A percentile compares a stretch with the other conserved stretches of the same genome.
These are phyloP conservation scores for Poliocrania exsul DNA, from an alignment of 2,797 vertebrate species.

Conservation along the genomic window DNA sequence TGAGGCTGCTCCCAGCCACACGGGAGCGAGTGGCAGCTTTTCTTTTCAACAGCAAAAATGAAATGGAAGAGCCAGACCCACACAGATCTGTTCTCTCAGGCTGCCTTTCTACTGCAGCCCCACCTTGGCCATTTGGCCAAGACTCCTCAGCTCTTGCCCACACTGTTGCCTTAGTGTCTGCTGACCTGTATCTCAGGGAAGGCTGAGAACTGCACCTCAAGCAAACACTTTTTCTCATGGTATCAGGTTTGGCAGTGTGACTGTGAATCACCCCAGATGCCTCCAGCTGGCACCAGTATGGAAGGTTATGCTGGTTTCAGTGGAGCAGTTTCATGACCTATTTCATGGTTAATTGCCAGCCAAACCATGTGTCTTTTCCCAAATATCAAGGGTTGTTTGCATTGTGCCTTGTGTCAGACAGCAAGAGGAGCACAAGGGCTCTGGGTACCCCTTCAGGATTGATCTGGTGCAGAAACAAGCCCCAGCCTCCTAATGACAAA, in stretches of 20 bases:
- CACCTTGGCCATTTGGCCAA: not conserved
- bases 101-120: not conserved
- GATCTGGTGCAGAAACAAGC: not conserved
- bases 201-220: not conserved
- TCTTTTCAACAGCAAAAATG: not conserved
- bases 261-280: not conserved
- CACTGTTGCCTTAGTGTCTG: not conserved
- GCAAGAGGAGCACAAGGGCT: not conserved
- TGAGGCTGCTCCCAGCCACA: not conserved
- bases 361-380: not conserved
- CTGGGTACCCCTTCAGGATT: too few species aligned
- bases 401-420: not conserved
- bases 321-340: not conserved
- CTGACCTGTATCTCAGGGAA: not conserved
- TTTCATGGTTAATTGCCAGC: not conserved
- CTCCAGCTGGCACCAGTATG: not conserved
- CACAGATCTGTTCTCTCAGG: not conserved
- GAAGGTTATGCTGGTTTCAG: not conserved
- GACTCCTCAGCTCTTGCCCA: not conserved
- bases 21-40: not conserved
- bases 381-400: not conserved
- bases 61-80: not conserved
- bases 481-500: not conserved
- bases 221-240: not conserved
- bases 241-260: not conserved